phyloP scores from a whole-genome alignment of 2,888 invertebrate genomes.

The Plagiodera versicolora region DNA sequence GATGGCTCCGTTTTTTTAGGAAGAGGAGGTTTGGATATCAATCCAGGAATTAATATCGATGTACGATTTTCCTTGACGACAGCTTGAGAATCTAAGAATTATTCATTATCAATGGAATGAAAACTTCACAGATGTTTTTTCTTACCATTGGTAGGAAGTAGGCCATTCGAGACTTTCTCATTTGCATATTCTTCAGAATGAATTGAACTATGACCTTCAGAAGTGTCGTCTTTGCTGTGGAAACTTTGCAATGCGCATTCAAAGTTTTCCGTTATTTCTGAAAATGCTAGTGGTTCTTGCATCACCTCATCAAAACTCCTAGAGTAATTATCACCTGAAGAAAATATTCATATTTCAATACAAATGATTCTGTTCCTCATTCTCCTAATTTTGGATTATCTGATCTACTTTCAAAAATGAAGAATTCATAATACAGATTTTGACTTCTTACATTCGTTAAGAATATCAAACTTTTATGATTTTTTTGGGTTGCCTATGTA shows the following conservation, averaged over 20 bases:
- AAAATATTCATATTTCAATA: no score
- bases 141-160: slow-evolving; percentile 11
- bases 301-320: slow-evolving; percentile 46
- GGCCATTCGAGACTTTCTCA: slow-evolving; percentile 8
- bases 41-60: slow-evolving; percentile 43
- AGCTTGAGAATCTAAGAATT: no score
- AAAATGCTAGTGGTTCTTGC: slow-evolving; percentile 45
- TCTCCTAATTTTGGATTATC: no score
- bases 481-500: no score
- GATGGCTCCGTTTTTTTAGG: slow-evolving; percentile 42
- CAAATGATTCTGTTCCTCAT: no score
- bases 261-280: slow-evolving; percentile 24
- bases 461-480: no score
- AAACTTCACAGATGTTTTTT: background rate
- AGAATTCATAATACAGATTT: no score
- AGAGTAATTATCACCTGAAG: no score
- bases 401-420: no score
- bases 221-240: slow-evolving; percentile 35
- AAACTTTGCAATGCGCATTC: slow-evolving; percentile 29
- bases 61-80: slow-evolving; percentile 11
- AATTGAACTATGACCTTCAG: slow-evolving; percentile 32
- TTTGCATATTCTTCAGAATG: slow-evolving; percentile 33
- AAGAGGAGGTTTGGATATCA: slow-evolving; percentile 51
- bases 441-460: no score
- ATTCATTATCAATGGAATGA: no score